These are phyloP conservation scores for Hypotaenidia okinawae DNA, from an alignment of 2,797 vertebrate genomes.

Conservation along the genomic window DNA sequence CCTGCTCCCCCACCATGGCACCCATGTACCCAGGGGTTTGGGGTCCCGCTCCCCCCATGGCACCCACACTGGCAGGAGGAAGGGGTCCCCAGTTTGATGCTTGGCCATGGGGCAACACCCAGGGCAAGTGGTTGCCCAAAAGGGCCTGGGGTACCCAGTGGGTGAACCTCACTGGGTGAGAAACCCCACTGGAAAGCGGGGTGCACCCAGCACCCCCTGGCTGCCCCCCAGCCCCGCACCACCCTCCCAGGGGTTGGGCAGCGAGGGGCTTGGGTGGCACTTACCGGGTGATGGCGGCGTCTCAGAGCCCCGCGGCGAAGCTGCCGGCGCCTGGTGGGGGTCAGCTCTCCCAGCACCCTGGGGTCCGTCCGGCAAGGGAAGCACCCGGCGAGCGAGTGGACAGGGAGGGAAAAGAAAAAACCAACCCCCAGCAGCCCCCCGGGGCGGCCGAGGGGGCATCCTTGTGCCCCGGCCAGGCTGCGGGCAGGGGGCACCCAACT, in stretches of 20 bases:
- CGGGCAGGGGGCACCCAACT: neutral
- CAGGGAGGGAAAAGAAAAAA: neutral
- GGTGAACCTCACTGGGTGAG: too few species aligned
- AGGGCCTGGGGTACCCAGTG: neutral
- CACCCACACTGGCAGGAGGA: fast-evolving
- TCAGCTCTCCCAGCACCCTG: neutral
- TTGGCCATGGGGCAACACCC: neutral
- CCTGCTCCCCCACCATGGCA: too few species aligned
- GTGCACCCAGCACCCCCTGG: neutral
- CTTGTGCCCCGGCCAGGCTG: neutral
- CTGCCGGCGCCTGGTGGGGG: constrained; percentile 2
- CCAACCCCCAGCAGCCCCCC: neutral
- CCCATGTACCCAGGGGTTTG: too few species aligned
- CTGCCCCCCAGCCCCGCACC: neutral
- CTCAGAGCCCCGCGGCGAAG: constrained; percentile 11
- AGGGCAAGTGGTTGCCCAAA: fast-evolving
- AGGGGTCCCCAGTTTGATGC: neutral
- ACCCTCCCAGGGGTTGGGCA: fast-evolving
- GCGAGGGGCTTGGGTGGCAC: neutral
- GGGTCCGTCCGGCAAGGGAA: neutral
- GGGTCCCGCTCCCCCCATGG: too few species aligned
- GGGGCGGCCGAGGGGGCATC: neutral
- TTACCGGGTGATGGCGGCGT: constrained; percentile 18
- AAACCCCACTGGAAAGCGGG: fast-evolving
- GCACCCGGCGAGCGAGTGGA: neutral